These are phyloP conservation scores for Dromaius novaehollandiae DNA, from an alignment of 2,113 vertebrate genomes.

Conservation along the genomic window DNA sequence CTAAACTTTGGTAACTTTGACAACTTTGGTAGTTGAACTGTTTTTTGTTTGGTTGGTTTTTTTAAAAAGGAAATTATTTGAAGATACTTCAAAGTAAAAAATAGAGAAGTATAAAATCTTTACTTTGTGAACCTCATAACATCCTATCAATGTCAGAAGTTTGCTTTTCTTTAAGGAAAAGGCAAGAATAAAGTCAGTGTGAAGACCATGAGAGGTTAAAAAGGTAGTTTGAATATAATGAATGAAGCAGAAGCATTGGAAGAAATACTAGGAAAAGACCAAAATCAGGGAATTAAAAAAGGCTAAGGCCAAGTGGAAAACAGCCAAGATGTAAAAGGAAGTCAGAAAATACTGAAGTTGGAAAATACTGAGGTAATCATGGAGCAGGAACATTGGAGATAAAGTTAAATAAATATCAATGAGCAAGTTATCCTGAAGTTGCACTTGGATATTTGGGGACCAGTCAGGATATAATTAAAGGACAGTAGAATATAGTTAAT, in stretches of 20 bases:
- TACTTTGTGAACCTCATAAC: neutral
- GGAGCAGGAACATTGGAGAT: neutral
- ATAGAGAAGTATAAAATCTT: neutral
- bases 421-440: neutral
- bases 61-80: neutral
- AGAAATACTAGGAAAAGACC: neutral
- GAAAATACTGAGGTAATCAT: neutral
- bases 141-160: neutral
- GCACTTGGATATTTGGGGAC: neutral
- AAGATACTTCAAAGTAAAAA: neutral
- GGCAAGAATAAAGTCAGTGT: neutral
- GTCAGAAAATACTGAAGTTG: rapidly evolving
- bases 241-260: neutral
- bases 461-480: neutral
- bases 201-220: neutral
- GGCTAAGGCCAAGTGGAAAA: neutral
- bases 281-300: neutral
- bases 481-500: neutral
- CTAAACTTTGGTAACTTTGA: neutral
- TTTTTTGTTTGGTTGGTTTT: neutral
- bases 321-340: neutral
- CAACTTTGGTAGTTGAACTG: neutral
- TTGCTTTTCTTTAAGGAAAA: neutral
- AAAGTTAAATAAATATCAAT: neutral
- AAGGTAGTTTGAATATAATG: neutral